Evolutionary conservation across 2,888 invertebrate genomes (phyloP).

Genomic region (Euzetes globulus): DNA sequence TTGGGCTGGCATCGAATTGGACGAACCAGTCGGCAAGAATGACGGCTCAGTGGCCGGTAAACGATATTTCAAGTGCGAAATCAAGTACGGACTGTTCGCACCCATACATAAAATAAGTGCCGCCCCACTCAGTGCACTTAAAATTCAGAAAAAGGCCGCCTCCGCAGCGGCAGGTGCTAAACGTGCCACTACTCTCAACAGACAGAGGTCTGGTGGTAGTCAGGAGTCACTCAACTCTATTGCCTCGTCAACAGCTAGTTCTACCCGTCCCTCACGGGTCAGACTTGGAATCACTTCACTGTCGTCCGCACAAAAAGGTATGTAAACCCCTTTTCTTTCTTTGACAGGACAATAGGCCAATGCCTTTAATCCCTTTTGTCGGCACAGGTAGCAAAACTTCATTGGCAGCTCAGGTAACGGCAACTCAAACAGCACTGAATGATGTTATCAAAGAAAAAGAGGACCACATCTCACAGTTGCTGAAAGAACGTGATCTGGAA

Average conservation of each 20-base stretch:
- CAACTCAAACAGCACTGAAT: conserved; percentile 46
- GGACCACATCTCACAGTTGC: conserved; percentile 80
- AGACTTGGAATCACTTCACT: conserved; percentile 40
- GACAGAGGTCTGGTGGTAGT: conserved; percentile 31
- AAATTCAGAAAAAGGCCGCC: background rate
- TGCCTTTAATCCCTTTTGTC: background rate
- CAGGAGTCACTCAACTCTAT: conserved; percentile 36
- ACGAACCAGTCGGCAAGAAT: conserved; percentile 33
- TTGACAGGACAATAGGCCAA: too few species aligned
- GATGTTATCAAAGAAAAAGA: conserved; percentile 87
- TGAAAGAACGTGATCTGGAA: conserved; percentile 84
- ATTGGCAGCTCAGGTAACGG: conserved; percentile 12
- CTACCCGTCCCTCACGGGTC: conserved; percentile 35
- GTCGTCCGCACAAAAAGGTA: conserved; percentile 36
- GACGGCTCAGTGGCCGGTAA: conserved; percentile 38
- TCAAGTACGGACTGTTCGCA: conserved; percentile 85
- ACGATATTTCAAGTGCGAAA: conserved; percentile 84
- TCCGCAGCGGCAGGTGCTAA: background rate
- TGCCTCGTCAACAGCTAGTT: conserved; percentile 33
- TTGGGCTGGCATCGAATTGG: conserved; percentile 37
- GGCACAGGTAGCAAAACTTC: background rate
- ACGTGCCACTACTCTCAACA: background rate
- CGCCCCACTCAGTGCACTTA: conserved; percentile 17
- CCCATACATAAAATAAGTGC: conserved; percentile 70
- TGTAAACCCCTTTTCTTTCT: background rate